Base-by-base conservation (phyloP, 2,888 invertebrate genomes). In the Apotomis betuletana region DNA sequence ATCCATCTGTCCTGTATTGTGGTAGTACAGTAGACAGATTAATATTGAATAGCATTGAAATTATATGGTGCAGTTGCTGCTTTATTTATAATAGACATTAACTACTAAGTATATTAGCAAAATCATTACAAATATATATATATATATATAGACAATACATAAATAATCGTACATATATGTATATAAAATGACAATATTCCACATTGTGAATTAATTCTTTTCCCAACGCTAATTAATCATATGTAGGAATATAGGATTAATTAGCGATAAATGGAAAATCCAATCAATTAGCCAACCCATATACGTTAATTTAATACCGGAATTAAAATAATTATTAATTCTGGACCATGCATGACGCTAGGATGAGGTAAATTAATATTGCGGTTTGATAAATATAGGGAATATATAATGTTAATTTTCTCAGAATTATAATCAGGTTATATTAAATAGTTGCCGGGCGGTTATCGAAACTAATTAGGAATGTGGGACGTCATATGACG, bases 321-420 rank as follows among this genome's bases (percentile, higher is more conserved):
- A 41, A 27, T 36, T 62, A 52, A 8, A 51, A 2, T 51, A 9
- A 49, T 49, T 36, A 62, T 36, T 51, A 27, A 41, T 41, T 62
- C 8, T 4, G 4, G 5, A 10, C 2, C 8, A 3, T 38, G 36
- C 51, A 27, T 4, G 3, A 49, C 12, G 38, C 62, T 38, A 5
- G 63, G 36, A 63, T 52, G 36, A 63, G 51, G 62, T 51, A 64
- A 55, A 55, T 55, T 64, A 64, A 55, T 64, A 12, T 9, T 64
- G 54, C 64, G 64, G 64, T 64, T 61, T 54, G 44, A 55, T 64
- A 64, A 2, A 27, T 27, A 27, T 27, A 15, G 60, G 60, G 10
- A 59, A 63, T 52, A 44, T 8, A 15, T 15, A 10, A 12, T 13
- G 44, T 63, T 15, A 44, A 54, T 64, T 12, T 55, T 64, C 64